phyloP scores from a whole-genome alignment of 2,113 vertebrate genomes.

The Charadrius vociferus region DNA sequence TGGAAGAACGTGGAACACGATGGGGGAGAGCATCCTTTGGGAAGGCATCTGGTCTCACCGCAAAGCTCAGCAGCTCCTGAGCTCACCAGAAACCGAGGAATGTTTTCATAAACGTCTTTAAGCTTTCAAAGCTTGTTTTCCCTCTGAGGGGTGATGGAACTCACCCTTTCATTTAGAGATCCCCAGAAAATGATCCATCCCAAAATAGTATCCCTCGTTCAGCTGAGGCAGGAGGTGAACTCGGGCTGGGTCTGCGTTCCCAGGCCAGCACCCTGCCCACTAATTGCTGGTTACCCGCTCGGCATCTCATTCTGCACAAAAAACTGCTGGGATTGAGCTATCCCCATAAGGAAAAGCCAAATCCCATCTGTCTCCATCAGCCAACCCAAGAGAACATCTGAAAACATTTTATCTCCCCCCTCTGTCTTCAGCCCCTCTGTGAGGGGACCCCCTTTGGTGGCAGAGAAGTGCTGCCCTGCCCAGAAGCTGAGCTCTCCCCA shows the following conservation, averaged over 20 bases:
- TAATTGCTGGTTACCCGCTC: background rate
- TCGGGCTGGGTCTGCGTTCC: background rate
- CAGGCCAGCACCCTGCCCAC: background rate
- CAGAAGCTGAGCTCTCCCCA: background rate
- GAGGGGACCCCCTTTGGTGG: background rate
- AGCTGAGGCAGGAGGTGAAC: background rate
- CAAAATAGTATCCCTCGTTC: background rate
- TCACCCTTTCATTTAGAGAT: background rate
- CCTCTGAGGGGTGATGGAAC: accelerated
- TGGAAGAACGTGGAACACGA: accelerated
- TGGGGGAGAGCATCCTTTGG: background rate
- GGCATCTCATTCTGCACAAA: background rate
- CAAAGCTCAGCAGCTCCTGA: background rate
- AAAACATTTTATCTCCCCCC: background rate
- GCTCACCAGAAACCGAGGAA: background rate
- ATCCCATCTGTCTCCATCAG: background rate
- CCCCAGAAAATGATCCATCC: background rate
- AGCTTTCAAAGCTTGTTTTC: background rate
- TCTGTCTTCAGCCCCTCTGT: background rate
- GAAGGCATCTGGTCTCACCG: background rate
- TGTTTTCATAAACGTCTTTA: background rate
- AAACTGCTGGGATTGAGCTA: background rate
- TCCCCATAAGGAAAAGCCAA: background rate
- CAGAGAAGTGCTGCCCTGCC: background rate
- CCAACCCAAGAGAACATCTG: background rate